Evolutionary conservation across 2,888 invertebrate species (phyloP).

Genomic region (Uloborus plumipes): DNA sequence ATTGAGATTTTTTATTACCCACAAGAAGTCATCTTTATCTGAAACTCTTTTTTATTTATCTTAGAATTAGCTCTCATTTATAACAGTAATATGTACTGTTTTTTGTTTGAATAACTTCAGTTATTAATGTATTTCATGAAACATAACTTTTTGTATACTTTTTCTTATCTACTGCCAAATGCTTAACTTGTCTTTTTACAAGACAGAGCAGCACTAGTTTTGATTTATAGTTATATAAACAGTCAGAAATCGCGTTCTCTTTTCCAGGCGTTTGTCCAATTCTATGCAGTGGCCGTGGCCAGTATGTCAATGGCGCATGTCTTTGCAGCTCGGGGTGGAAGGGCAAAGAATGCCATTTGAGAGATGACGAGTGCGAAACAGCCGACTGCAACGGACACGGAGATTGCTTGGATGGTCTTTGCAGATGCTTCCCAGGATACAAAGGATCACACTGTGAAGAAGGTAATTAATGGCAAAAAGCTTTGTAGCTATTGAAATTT

Average conservation of each 20-base stretch:
- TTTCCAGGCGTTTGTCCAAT: constrained; percentile 93
- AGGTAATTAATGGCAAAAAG: constrained; percentile 74
- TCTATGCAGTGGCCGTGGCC: constrained; percentile 94
- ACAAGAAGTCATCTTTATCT: too few species aligned
- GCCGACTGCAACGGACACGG: constrained; percentile 91
- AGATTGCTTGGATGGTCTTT: constrained; percentile 87
- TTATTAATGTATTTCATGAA: too few species aligned
- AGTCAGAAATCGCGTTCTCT: constrained; percentile 16
- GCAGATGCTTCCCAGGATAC: constrained; percentile 91
- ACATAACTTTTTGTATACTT: too few species aligned
- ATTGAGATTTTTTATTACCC: too few species aligned
- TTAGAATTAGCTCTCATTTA: too few species aligned
- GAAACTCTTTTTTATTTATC: too few species aligned
- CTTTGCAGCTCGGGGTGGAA: constrained; percentile 94
- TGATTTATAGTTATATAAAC: not conserved
- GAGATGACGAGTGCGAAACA: constrained; percentile 84
- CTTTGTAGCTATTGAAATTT: too few species aligned
- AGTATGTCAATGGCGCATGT: constrained; percentile 93
- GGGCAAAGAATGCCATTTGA: constrained; percentile 94
- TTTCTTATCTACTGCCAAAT: too few species aligned
- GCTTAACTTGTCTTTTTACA: not conserved
- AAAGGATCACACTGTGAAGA: constrained; percentile 92
- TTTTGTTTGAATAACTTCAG: too few species aligned
- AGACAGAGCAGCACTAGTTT: not conserved
- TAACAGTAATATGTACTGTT: too few species aligned